Evolutionary conservation across 1,140 invertebrate species (phyloP).

Genomic region (Heliothis subflexa): DNA sequence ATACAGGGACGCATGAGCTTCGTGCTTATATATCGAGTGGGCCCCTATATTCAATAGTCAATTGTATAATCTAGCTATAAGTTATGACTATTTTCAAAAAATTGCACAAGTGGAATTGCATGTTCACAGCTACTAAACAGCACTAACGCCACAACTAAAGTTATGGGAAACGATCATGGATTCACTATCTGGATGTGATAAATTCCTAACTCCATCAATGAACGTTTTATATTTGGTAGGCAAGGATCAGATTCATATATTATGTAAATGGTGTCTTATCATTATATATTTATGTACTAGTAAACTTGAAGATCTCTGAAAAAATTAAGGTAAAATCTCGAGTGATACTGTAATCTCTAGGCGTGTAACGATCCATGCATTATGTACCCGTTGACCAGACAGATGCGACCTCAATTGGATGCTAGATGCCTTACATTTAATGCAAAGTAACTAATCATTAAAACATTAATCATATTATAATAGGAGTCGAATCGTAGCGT

Average conservation of each 20-base stretch:
- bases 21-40: constrained; percentile 76
- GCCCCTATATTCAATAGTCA: constrained; percentile 85
- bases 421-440: constrained; percentile 84
- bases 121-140: constrained; percentile 84
- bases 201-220: constrained; percentile 61
- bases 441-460: constrained; percentile 83
- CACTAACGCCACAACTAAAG: constrained; percentile 76
- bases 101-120: constrained; percentile 85
- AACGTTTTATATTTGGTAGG: constrained; percentile 72
- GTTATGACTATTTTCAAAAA: constrained; percentile 84
- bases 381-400: constrained; percentile 73
- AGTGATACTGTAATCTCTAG: constrained; percentile 86
- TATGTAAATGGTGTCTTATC: constrained; percentile 74
- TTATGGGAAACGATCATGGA: constrained; percentile 74
- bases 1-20: constrained; percentile 72
- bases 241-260: constrained; percentile 69
- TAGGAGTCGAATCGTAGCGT: constrained; percentile 86
- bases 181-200: constrained; percentile 69
- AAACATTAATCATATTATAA: constrained; percentile 83
- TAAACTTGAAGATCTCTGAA: constrained; percentile 81
- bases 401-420: constrained; percentile 81
- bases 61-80: constrained; percentile 85
- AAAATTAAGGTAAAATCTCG: constrained; percentile 79
- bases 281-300: constrained; percentile 76
- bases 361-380: constrained; percentile 66